A percentile compares a stretch with the other conserved stretches of the same genome.
Conservation (phyloP, 2,113 vertebrate species). For the Leucosticte australis region DNA sequence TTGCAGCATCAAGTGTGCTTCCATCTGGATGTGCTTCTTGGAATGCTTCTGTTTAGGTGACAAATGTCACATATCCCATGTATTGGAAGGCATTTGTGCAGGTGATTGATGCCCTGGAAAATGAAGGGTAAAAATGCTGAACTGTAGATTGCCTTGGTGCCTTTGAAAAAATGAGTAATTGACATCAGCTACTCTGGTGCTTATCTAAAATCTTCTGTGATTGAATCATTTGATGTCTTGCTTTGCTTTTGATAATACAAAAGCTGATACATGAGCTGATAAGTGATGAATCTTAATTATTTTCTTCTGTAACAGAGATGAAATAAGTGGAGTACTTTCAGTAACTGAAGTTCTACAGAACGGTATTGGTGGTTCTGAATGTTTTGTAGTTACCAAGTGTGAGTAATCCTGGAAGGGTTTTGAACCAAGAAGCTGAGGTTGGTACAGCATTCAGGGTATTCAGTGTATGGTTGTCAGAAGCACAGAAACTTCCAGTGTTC, state of each 20-base stretch:
- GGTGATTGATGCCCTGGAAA: background rate
- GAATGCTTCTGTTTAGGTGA: background rate
- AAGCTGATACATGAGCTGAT: background rate
- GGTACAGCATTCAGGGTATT: background rate
- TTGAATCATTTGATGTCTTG: background rate
- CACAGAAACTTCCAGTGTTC: background rate
- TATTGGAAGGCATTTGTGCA: background rate
- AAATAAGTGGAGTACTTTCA: background rate
- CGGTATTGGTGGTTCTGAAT: background rate
- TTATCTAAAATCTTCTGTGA: background rate
- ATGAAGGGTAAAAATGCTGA: background rate
- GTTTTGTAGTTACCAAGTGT: background rate
- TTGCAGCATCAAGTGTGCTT: background rate
- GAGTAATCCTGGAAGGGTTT: slow-evolving; percentile 31
- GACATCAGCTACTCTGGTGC: background rate
- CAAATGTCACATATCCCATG: background rate
- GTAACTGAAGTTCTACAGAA: background rate
- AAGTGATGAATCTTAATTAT: background rate
- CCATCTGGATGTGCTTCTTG: background rate
- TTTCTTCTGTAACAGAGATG: background rate
- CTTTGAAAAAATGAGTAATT: background rate
- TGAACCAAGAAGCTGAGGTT: background rate
- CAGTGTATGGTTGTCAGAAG: background rate
- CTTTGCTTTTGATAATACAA: background rate
- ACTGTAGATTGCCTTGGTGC: background rate